Evolutionary conservation across 2,113 vertebrate genomes (phyloP), one percentile per base, ranked within the genome.

Genomic region (Lucifuga dentata): DNA sequence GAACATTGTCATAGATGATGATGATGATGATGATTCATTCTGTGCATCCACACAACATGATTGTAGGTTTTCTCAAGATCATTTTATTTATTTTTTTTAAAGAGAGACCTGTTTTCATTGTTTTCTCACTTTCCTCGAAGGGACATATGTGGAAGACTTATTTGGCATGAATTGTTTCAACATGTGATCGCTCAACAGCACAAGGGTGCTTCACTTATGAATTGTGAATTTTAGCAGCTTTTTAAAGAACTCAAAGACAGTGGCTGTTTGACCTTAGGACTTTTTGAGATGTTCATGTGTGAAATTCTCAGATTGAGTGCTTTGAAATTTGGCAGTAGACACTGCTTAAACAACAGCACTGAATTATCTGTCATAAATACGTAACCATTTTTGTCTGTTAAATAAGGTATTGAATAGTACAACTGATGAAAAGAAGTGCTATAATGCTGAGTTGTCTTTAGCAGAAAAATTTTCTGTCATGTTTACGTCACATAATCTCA

Each of bases 261-360:
- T 62, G 53, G 71, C 67, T 82, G 43, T 73, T 86, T 86, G 84
- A 67, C 76, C 86, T 84, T 70, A 51, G 60, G 69, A 80, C 55
- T 38, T 55, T 44, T 66, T 68, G 19, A 66, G 58, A 81, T 84
- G 69, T 86, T 82, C 84, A 86, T 88, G 78, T 77, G 81, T 88
- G 69, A 78, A 78, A 67, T 60, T 13, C 24, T 67, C 7, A 35
- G 10, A 8, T 62, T 71, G 57, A 50, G 51, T 64, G n/a, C 46
- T 76, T 71, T 46, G 29, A 53, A 50, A 62, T 52, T 62, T 76
- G 16, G 52, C 44, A 53, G 26, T 48, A 51, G 16, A 16, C 38
- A 64, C 5, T 63, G 24, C 57, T 75, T 24, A 53, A 8, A 6
- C 1, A 11, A 11, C 33, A 35, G 11, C n/a, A n/a, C 38, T 46